Evolutionary conservation across 2,888 invertebrate species (phyloP), one percentile per base, ranked within the genome.

Genomic region (Luperina testacea): DNA sequence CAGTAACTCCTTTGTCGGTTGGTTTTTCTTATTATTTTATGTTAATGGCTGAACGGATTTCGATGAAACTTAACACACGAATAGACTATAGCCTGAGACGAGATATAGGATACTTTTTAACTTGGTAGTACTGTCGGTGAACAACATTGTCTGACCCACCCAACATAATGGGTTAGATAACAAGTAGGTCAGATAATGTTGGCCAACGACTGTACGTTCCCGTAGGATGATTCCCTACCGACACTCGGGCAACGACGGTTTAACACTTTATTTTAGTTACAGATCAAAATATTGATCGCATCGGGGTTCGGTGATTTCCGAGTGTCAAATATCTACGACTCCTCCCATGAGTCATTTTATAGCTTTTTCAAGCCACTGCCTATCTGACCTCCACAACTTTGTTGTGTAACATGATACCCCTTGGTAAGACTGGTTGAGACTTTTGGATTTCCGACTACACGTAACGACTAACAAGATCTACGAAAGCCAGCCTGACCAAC

Each of bases 241-340:
- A 20, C 20, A 48, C 27, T 20, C 13, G 3, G 3, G 11, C 11
- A 13, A 45, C 13, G 45, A 45, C 2, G 2, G 5, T 8, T 27
- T 73, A 64, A 82, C 70, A 70, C 27, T 32, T 64, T 63, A 75
- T 74, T 85, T 88, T 94, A 94, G 92, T 96, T 95, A 24, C 97
- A 98, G 97, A 98, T 99, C 95, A 99, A 99, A 45, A 95, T 99
- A 99, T 94, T 98, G 99, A 1, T 99, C 99, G 94, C 98, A 98
- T 94, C 97, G 98, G 88, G 99, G 99, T 95, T 98, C 98, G 38
- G 99, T 99, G 81, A 98, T 98, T 90, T 99, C 99, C 96, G 99
- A 99, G 96, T 99, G 99, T 95, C 99, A 99, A 97, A 98, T 99
- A 93, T 99, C 98, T 89, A 99, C 99, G 83, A 99, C 99, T 80